A percentile compares a stretch with the other conserved stretches of the same genome.
phyloP scores from a whole-genome alignment of 2,113 vertebrate genomes.

The Myotis davidii region DNA sequence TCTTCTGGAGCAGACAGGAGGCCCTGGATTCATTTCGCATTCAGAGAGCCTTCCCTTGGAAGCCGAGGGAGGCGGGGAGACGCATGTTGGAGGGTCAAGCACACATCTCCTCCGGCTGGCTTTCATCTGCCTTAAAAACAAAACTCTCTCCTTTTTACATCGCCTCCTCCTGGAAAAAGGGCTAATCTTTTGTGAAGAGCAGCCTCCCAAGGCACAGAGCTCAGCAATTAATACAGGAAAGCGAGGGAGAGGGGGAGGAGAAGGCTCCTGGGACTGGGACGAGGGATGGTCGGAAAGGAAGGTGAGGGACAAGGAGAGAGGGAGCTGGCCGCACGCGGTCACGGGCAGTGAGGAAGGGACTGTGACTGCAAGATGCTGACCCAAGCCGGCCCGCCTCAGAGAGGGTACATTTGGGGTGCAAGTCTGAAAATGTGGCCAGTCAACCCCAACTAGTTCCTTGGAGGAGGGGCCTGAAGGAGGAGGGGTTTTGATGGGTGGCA shows the following conservation, averaged over 20 bases:
- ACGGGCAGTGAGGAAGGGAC: accelerated
- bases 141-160: slow-evolving; percentile 79
- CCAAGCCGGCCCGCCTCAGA: accelerated
- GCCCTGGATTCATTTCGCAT: slow-evolving; percentile 86
- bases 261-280: not conserved
- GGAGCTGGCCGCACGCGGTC: not conserved
- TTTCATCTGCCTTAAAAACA: slow-evolving; percentile 87
- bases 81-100: slow-evolving; percentile 86
- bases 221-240: slow-evolving; percentile 80
- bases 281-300: not conserved
- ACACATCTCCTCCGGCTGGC: slow-evolving; percentile 85
- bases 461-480: not conserved
- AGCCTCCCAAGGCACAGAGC: slow-evolving; percentile 77
- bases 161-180: slow-evolving; percentile 74
- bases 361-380: too few species aligned
- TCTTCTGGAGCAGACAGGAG: slow-evolving; percentile 82
- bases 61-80: slow-evolving; percentile 85
- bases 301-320: accelerated
- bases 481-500: accelerated
- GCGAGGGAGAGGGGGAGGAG: not conserved
- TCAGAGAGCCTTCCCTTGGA: slow-evolving; percentile 87
- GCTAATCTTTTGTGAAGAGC: slow-evolving; percentile 84
- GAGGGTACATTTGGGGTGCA: not conserved
- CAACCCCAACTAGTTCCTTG: not conserved
- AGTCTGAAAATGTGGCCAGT: too few species aligned